Evolutionary conservation across 2,113 vertebrate species (phyloP).

Genomic region (Thamnaconus septentrionalis): DNA sequence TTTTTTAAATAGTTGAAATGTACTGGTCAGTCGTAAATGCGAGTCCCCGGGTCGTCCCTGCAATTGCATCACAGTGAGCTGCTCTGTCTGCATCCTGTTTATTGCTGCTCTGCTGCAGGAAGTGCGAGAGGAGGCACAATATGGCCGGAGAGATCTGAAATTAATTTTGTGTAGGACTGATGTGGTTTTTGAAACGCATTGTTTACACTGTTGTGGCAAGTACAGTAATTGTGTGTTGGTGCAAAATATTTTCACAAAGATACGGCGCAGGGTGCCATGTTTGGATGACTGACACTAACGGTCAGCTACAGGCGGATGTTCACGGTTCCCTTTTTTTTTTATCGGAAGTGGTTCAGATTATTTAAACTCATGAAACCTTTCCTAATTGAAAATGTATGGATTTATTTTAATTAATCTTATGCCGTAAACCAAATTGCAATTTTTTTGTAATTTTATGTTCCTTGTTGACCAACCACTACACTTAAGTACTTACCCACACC

Average conservation of each 20-base stretch:
- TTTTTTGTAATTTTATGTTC: too few species aligned
- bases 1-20: too few species aligned
- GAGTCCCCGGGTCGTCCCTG: conserved; percentile 26
- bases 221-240: conserved; percentile 13
- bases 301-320: not conserved
- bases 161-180: not conserved
- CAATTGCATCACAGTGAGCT: conserved; percentile 46
- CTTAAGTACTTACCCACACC: too few species aligned
- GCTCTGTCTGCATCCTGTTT: conserved; percentile 62
- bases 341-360: not conserved
- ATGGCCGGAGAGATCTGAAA: conserved; percentile 5
- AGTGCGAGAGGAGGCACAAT: conserved; percentile 27
- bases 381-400: too few species aligned
- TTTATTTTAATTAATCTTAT: too few species aligned
- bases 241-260: not conserved
- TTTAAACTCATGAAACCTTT: too few species aligned
- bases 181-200: not conserved
- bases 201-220: conserved; percentile 14
- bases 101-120: conserved; percentile 31
- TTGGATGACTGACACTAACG: too few species aligned
- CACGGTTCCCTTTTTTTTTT: not conserved
- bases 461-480: too few species aligned
- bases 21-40: conserved; percentile 44
- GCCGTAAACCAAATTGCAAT: too few species aligned
- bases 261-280: too few species aligned